Percentiles rank a stretch among this genome's conserved stretches.
These are phyloP conservation scores for Tetrao urogallus DNA, from an alignment of 2,113 vertebrate species.

Conservation along the genomic window DNA sequence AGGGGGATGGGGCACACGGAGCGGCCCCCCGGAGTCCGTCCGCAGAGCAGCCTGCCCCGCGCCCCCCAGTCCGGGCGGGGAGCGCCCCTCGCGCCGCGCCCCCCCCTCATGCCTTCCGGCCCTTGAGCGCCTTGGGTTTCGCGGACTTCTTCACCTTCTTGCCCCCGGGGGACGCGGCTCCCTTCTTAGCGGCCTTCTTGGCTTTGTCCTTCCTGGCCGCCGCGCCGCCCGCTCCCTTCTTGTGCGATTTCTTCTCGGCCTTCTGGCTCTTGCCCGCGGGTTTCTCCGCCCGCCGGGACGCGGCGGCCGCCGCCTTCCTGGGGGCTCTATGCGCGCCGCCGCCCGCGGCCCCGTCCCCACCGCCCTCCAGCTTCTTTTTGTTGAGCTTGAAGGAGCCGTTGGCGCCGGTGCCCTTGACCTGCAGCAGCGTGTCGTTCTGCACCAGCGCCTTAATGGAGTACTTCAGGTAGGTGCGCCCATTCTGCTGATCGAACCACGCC, in stretches of 20 bases:
- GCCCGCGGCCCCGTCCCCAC: constrained; percentile 48
- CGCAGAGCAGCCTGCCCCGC: constrained; percentile 20
- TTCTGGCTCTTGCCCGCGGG: constrained; percentile 63
- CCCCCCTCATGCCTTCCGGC: constrained; percentile 77
- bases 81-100: background rate
- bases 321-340: constrained; percentile 32
- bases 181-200: constrained; percentile 75
- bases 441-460: constrained; percentile 88
- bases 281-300: constrained; percentile 66
- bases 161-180: constrained; percentile 65
- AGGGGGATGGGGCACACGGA: background rate
- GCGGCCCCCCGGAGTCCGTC: constrained; percentile 37
- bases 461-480: constrained; percentile 88
- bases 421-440: constrained; percentile 88
- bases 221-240: constrained; percentile 53
- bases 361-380: constrained; percentile 84
- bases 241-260: constrained; percentile 74
- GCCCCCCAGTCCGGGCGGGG: constrained; percentile 12
- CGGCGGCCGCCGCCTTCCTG: constrained; percentile 57
- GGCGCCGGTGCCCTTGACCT: constrained; percentile 88
- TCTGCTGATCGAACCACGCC: constrained; percentile 89
- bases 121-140: constrained; percentile 82
- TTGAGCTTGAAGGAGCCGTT: constrained; percentile 90
- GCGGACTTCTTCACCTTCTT: constrained; percentile 84
- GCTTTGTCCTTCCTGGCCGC: constrained; percentile 69